These are phyloP conservation scores for Bicyclus anynana DNA, from an alignment of 1,140 invertebrate species.

Conservation along the genomic window DNA sequence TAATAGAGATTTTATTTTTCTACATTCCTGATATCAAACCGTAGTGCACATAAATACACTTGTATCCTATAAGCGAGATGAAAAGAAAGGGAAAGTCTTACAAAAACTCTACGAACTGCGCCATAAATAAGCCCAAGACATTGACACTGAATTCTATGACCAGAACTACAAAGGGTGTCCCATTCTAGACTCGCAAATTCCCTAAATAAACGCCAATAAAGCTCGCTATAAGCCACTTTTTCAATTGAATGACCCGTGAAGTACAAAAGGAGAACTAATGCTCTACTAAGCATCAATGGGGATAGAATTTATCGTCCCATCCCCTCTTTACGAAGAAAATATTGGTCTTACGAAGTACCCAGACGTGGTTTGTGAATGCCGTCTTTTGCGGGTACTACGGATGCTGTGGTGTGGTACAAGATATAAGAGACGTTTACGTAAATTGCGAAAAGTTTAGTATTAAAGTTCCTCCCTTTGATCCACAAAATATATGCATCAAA, in stretches of 20 bases:
- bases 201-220: slow-evolving; percentile 30
- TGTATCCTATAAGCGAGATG: neutral
- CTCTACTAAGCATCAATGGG: slow-evolving; percentile 66
- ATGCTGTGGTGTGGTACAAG: slow-evolving; percentile 25
- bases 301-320: slow-evolving; percentile 59
- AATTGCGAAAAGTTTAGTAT: no score
- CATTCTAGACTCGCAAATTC: slow-evolving; percentile 1
- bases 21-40: no score
- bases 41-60: no score
- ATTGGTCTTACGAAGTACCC: slow-evolving; percentile 68
- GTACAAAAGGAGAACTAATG: slow-evolving; percentile 67
- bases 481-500: no score
- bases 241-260: slow-evolving; percentile 54
- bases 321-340: slow-evolving; percentile 64
- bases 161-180: neutral
- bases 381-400: slow-evolving; percentile 45
- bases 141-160: slow-evolving; percentile 3
- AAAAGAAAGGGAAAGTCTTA: slow-evolving; percentile 1
- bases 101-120: neutral
- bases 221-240: slow-evolving; percentile 48
- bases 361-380: slow-evolving; percentile 59
- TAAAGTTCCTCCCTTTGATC: no score
- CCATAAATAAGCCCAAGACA: neutral
- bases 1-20: no score
- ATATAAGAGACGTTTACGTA: neutral